These are phyloP conservation scores for Acanthosepion lycidas DNA, from an alignment of 2,888 invertebrate genomes.

Conservation along the genomic window DNA sequence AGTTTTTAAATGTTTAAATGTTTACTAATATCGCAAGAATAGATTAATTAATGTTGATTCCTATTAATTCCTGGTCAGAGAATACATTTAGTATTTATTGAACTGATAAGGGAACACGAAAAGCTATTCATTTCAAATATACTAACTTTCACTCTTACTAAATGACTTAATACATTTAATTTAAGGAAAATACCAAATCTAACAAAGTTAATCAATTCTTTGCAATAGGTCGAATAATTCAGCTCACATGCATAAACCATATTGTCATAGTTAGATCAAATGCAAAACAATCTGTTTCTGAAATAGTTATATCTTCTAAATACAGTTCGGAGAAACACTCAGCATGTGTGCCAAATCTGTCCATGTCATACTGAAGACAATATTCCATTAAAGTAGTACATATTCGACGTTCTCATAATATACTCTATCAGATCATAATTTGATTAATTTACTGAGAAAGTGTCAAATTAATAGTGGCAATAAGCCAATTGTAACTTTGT, in stretches of 20 bases:
- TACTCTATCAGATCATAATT: not conserved
- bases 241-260: not conserved
- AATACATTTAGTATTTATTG: too few relatives aligned
- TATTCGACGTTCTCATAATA: not conserved
- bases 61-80: too few relatives aligned
- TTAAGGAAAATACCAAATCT: too few relatives aligned
- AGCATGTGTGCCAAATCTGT: not conserved
- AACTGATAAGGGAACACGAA: too few relatives aligned
- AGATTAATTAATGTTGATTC: too few relatives aligned
- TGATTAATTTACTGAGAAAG: not conserved
- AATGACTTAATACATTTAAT: too few relatives aligned
- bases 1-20: too few relatives aligned
- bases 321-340: not conserved
- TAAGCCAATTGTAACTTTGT: not conserved
- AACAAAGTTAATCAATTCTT: too few relatives aligned
- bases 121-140: too few relatives aligned
- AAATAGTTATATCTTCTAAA: not conserved
- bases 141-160: too few relatives aligned
- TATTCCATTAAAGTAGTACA: not conserved
- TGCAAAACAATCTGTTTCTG: not conserved
- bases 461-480: slow-evolving; percentile 2
- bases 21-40: too few relatives aligned
- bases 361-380: not conserved
- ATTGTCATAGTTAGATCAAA: not conserved
- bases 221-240: not conserved